Evolutionary conservation across 2,113 vertebrate genomes (phyloP).

Genomic region (Canis aureus): DNA sequence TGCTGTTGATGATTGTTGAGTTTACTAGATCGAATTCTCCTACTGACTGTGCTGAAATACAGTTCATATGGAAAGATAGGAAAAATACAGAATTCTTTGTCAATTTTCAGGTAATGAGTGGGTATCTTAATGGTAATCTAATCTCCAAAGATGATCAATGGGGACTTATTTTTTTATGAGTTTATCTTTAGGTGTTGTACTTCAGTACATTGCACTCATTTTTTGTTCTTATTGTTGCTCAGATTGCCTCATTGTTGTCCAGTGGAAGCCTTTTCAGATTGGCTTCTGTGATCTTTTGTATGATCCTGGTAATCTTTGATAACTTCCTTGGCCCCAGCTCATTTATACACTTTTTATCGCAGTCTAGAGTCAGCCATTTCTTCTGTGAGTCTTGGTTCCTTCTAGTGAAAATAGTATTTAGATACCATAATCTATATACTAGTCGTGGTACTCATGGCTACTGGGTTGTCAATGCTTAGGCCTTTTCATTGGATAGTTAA

Average conservation of each 20-base stretch:
- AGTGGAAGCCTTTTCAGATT: not conserved
- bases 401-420: conserved; percentile 9
- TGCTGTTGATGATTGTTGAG: not conserved
- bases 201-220: not conserved
- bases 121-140: not conserved
- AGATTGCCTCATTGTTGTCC: not conserved
- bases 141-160: not conserved
- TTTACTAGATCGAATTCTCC: not conserved
- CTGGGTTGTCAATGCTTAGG: not conserved
- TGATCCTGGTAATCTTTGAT: not conserved
- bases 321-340: not conserved
- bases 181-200: not conserved
- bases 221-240: not conserved
- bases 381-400: not conserved
- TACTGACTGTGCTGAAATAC: not conserved
- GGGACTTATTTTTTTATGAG: not conserved
- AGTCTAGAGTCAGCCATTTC: not conserved
- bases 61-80: not conserved
- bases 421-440: not conserved
- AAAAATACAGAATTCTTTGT: not conserved
- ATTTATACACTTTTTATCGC: not conserved
- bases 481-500: not conserved
- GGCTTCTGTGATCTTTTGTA: not conserved
- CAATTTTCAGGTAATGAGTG: not conserved
- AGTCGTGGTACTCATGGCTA: not conserved